Evolutionary conservation across 2,888 invertebrate genomes (phyloP), one percentile per base, ranked within the genome.

Genomic region (Neuroscelio doddi): DNA sequence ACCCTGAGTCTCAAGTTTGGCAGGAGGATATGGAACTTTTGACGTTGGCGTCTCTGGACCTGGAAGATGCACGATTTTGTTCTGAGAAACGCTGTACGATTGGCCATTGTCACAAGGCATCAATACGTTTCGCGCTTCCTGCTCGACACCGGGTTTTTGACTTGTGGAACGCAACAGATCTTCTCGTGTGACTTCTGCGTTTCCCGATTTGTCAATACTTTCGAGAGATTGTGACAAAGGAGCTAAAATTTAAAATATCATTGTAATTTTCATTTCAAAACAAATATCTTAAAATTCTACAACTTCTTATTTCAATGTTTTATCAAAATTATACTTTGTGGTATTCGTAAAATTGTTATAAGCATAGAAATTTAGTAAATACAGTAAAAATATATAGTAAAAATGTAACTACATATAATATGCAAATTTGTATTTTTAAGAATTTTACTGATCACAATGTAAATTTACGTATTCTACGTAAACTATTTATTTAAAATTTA

Each of bases 21-120:
- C 27, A 2, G 55, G 42, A 80, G 88, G 90, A 32, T 93, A 90
- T 72, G 92, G 89, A 72, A 91, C 90, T 73, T 90, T 90, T 15
- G 36, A 30, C 34, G 64, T 82, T 76, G 69, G 77, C 8, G 73
- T 74, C 50, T 87, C 87, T 65, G 90, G 89, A 70, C 89, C 89
- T 70, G 93, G 92, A 70, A 95, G 87, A 75, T 94, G 91, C 66
- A 95, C 90, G 76, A 95, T 94, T 87, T 94, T 93, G 85, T 95
- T 95, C 75, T 94, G 95, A 39, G 95, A 95, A 21, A 95, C 95
- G 82, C 94, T 94, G 85, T 95, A 95, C 71, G 92, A 91, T 75
- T 92, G 90, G 29, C 95, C 95, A 83, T 93, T 93, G 75, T 92
- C 92, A 81, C 93, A 94, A 1, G 94, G 93, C 89, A 94, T 91